Base-by-base conservation (phyloP, 2,113 vertebrate species). In the Xiphias gladius region DNA sequence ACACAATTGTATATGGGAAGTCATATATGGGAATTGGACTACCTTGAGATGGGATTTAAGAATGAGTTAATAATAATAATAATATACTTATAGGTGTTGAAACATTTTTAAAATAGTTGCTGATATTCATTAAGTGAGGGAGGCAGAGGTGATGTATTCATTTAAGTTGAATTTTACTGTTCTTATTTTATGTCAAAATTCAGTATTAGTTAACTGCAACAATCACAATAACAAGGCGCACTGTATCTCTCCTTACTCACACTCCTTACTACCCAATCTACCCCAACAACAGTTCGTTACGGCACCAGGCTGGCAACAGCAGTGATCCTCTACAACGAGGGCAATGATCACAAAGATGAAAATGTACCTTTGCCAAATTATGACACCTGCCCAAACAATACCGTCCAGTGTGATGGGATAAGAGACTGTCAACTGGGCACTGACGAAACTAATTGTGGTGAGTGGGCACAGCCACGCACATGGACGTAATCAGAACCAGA, bases 361-460 rank as follows among this genome's bases (percentile, higher is more conserved):
- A 9, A 20, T 7, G 0, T 1, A 0, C 5, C 10, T 9, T 14
- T 28, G 4, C 14, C 26, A 48, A 46, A 3, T 0, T 2, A 12
- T 4, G 91, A 94, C 83, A 92, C 19, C 72, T 95, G 94, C 76
- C 57, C 92, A 54, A 94, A 76, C 82, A 81, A 22, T 16, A 84
- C 87, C 12, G 69, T 90, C 2, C 20, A 67, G 0, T 95, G 94
- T 80, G 89, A 96, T 37, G 90, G 28, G 1, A 80, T 72, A 22
- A 64, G 2, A n/a, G 80, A 94, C 82, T 96, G 94, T 66, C 0
- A 79, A 9, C 32, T 82, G 35, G 91, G 86, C 68, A 82, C 72
- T 1, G 94, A 96, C 3, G 94, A 95, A 86, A 84, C 70, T 20
- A 57, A 83, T 37, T 96, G 95, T 80, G 91, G 94, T 95, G 74